Evolutionary conservation across 1,140 invertebrate species (phyloP), one percentile per base, ranked within the genome.

Genomic region (Hypothenemus hampei): DNA sequence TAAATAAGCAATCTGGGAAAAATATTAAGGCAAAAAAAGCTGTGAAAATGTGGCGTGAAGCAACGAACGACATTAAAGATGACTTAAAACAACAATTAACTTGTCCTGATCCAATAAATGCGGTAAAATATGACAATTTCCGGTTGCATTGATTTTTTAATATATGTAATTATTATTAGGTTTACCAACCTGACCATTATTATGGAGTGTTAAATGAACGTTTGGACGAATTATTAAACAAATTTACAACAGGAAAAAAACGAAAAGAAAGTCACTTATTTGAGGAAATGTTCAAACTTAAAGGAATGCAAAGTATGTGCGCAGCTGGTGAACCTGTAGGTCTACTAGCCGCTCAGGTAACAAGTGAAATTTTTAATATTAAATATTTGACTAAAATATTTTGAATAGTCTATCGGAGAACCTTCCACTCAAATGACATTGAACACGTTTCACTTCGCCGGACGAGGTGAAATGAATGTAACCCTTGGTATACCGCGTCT

Each of bases 341-440:
- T 19, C 71, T 98, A 18, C 72, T 98, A 46, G 96, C 96, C 15
- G 96, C 96, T 16, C 87, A 89, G 49, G 63, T 65, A 60, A 44
- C 16, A 29, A 29, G 26, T 29, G n/a, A 29, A 29, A 29, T 29
- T 29, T 7, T 7, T 29, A 29, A 29, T 29, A 29, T 29, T n/a
- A 29, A n/a, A 29, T 7, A 29, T 29, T 29, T 29, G 6, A 29
- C 26, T 7, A 7, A 18, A 50, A 47, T 78, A 18, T 47, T 48
- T 60, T 59, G n/a, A n/a, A n/a, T n/a, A 67, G 77, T 97, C 93
- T 6, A 89, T 99, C 61, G 96, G 96, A 53, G 97, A 99, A 75
- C 97, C 97, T 0, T 98, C 95, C 3, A 99, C 97, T 49, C 97
- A 99, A 77, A 99, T 99, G 97, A 99, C 97, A 63, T 72, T 99